Conservation (phyloP, 2,797 vertebrate species). For the Luscinia megarhynchos region DNA sequence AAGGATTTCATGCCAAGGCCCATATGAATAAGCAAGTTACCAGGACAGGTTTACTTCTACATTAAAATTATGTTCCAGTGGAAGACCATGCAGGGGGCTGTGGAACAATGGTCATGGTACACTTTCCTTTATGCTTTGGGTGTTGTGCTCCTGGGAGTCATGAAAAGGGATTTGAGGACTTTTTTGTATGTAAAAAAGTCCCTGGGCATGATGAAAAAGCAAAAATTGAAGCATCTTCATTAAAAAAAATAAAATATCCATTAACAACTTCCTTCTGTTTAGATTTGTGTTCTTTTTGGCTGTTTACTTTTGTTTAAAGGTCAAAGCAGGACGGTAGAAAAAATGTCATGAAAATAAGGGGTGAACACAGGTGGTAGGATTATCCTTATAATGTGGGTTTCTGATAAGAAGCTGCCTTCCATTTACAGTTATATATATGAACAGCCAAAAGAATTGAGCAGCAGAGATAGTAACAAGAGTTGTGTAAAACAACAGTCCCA, state of each 20-base stretch:
- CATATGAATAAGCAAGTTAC: neutral
- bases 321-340: neutral
- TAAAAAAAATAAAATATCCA: neutral
- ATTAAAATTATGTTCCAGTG: neutral
- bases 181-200: neutral
- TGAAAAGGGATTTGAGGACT: neutral
- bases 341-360: neutral
- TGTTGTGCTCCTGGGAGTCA: neutral
- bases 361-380: too few relatives aligned
- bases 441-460: neutral
- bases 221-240: neutral
- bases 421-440: neutral
- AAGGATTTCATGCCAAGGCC: neutral
- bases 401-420: neutral
- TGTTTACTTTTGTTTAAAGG: neutral
- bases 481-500: neutral
- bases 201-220: neutral
- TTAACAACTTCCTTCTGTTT: neutral
- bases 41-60: neutral
- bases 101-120: rapidly evolving
- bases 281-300: neutral
- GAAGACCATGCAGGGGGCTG: neutral
- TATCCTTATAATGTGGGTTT: neutral
- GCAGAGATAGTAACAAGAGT: neutral
- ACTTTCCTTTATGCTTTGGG: neutral